Evolutionary conservation across 1,140 invertebrate genomes (phyloP), one percentile per base, ranked within the genome.

Genomic region (Oreohelix idahoensis): DNA sequence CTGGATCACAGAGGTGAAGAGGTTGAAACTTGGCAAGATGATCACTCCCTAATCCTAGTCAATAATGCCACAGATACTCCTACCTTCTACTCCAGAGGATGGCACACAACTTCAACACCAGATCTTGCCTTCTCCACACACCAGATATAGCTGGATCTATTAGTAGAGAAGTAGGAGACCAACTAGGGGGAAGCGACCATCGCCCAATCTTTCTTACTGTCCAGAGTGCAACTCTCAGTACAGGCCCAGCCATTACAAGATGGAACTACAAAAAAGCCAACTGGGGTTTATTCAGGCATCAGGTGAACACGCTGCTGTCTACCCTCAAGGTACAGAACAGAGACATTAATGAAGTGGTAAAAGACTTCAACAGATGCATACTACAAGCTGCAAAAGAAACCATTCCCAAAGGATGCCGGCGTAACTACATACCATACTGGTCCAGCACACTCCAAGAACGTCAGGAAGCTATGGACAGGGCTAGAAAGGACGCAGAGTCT

Each of bases 31-130:
- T 51, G 58, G 75, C 74, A 84, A 15, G 63, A 79, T 35, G 84
- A 70, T 0, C 38, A 82, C 23, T 0, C 15, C 13, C 66, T 84
- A 0, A 73, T 81, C 39, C 74, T 76, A 39, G 58, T 63, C 51
- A 53, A 82, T 0, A 8, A n/a, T 0, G 74, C 83, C 17, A n/a
- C 32, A 4, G 66, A 81, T 49, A 26, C n/a, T 53, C n/a, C 79
- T 63, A 77, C 73, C 20, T 78, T 84, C 66, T 78, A 81, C 69
- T 83, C 83, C 49, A 83, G 80, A 81, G 1, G 36, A 36, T 84
- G 83, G 76, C 83, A 84, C 73, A 74, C 82, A 35, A 84, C 79
- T 11, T 81, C 85, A 0, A 84, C 85, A 0, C 79, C 85, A 66
- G 79, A 73, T 38, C 75, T 86, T 29, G 85, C 79, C 10, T 70